Base-by-base conservation (phyloP, 1,140 invertebrate species). In the Muscidifurax raptorellus region DNA sequence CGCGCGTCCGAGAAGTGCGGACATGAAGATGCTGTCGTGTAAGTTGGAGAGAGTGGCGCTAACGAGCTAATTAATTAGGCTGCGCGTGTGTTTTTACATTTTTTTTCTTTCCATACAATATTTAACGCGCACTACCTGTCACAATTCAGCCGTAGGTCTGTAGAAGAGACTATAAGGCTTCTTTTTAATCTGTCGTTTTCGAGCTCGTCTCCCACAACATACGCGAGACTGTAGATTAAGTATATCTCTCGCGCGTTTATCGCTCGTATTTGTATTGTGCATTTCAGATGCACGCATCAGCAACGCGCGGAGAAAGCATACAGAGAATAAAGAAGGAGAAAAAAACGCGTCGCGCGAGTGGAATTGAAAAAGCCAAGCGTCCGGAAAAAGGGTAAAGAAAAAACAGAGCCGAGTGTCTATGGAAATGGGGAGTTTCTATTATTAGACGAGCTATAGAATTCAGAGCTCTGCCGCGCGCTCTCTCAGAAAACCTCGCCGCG, bases 401-500 rank as follows among this genome's bases (percentile, higher is more conserved):
- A 32, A 22, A 15, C 25, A 4, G 3, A 36, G 25, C 30, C 22
- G 32, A 7, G 32, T 27, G 44, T 71, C 67, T 71, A 71, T 69
- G 47, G 44, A 52, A 59, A 74, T 74, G 80, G 64, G 30, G 28
- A 47, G 52, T 59, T n/a, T 59, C 71, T 82, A 82, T 82, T 82
- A 75, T 82, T 82, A 82, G 80, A 59, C 80, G 36, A 36, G 36
- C 67, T 27, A 81, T 81, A 71, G 79, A 71, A 80, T 66, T 59
- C 27, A 13, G 52, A n/a, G n/a, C n/a, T n/a, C n/a, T n/a, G n/a
- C n/a, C n/a, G 1, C 12, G 1, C 28, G 66, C 64, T 47, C 15
- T 22, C 52, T 18, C 52, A 80, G 36, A 69, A 71, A 52, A 40
- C 40, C 47, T 52, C 47, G 47, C 18, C 47, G 13, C n/a, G n/a